Evolutionary conservation across 64 coral and sea anemone genomes (phyloP).

Genomic region (Montipora cactus): DNA sequence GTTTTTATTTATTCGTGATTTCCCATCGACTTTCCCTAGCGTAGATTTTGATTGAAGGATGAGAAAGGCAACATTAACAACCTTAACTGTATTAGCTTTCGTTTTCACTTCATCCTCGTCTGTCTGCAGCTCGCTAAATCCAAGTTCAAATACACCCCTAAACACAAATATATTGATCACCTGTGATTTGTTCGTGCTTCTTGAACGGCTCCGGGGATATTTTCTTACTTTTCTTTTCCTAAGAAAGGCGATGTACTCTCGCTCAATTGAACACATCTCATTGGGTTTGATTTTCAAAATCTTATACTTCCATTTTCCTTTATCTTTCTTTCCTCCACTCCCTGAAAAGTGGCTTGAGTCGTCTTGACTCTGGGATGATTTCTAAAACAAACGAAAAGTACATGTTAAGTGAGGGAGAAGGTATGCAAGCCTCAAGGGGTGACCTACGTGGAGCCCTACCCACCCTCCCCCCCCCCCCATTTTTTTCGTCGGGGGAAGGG

Average conservation of each 20-base stretch:
- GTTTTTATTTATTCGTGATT: too few relatives aligned
- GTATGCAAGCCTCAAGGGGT: too few relatives aligned
- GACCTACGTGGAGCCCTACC: too few relatives aligned
- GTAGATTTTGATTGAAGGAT: too few relatives aligned
- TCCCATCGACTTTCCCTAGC: too few relatives aligned
- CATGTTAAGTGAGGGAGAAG: too few relatives aligned
- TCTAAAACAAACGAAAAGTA: conserved; percentile 11
- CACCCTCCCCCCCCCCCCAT: too few relatives aligned
- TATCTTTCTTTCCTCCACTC: conserved; percentile 14
- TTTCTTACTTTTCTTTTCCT: background rate
- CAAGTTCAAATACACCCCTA: background rate
- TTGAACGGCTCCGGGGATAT: background rate
- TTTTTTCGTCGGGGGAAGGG: too few relatives aligned
- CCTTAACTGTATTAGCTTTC: too few relatives aligned
- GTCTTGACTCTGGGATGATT: conserved; percentile 14
- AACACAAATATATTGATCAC: background rate
- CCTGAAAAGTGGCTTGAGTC: conserved; percentile 18
- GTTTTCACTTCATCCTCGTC: too few relatives aligned
- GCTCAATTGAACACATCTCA: conserved; percentile 76
- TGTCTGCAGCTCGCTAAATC: background rate
- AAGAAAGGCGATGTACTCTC: conserved; percentile 33
- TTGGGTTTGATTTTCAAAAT: conserved; percentile 40
- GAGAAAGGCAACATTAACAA: too few relatives aligned
- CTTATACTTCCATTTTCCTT: conserved; percentile 11
- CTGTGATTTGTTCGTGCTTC: conserved; percentile 24